Evolutionary conservation across 92 coral and sea anemone species (phyloP).

Genomic region (Siderastrea radians): DNA sequence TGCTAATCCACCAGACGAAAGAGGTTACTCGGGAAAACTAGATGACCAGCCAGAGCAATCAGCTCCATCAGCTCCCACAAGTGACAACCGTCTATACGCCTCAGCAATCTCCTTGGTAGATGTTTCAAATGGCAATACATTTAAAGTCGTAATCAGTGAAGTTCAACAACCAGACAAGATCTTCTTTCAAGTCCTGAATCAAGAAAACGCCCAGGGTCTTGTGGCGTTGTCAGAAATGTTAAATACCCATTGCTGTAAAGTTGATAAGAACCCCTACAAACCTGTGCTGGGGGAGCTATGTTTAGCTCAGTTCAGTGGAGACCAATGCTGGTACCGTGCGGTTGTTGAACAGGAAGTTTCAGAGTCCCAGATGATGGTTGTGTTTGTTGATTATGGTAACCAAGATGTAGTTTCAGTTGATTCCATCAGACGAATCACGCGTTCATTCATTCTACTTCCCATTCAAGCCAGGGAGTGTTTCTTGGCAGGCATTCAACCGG

Average conservation of each 20-base stretch:
- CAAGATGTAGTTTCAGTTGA: slow-evolving; percentile 39
- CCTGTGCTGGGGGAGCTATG: slow-evolving; percentile 78
- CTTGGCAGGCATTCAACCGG: slow-evolving; percentile 56
- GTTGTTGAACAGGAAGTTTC: slow-evolving; percentile 63
- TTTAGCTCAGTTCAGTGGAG: slow-evolving; percentile 72
- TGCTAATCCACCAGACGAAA: slow-evolving; percentile 1
- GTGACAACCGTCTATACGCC: slow-evolving; percentile 5
- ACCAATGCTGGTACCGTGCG: slow-evolving; percentile 82
- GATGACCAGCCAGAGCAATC: background rate
- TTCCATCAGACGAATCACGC: slow-evolving; percentile 55
- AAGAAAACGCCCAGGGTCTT: slow-evolving; percentile 63
- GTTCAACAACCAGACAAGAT: slow-evolving; percentile 58
- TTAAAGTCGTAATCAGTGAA: slow-evolving; percentile 68
- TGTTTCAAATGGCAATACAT: slow-evolving; percentile 42
- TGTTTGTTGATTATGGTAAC: slow-evolving; percentile 88
- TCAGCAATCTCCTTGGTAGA: slow-evolving; percentile 54
- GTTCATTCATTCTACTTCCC: slow-evolving; percentile 72
- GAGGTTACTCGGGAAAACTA: background rate
- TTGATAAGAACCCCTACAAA: slow-evolving; percentile 57
- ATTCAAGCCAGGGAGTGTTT: slow-evolving; percentile 74
- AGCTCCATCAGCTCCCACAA: background rate
- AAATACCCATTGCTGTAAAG: slow-evolving; percentile 62
- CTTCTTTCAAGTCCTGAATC: slow-evolving; percentile 68
- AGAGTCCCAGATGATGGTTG: slow-evolving; percentile 55
- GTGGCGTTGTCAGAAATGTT: slow-evolving; percentile 60